Conservation (phyloP, 2,888 invertebrate genomes). For the Rhagonycha fulva region DNA sequence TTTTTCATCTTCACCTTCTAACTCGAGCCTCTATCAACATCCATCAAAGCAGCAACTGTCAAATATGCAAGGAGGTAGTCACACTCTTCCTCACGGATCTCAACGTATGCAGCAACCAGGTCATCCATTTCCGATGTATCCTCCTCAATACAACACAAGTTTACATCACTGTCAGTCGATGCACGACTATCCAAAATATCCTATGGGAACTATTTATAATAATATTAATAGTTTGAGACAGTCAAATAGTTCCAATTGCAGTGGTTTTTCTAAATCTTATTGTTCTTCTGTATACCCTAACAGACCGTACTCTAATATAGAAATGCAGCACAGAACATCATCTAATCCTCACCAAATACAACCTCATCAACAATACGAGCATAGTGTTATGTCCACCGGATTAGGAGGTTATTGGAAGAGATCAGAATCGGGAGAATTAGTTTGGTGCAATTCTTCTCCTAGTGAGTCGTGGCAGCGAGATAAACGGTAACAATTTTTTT, state of each 20-base stretch:
- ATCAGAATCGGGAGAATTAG: conserved; percentile 49
- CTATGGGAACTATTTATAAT: conserved; percentile 20
- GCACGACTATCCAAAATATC: conserved; percentile 31
- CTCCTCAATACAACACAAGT: conserved; percentile 28
- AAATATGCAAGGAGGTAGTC: conserved; percentile 19
- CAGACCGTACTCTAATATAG: conserved; percentile 23
- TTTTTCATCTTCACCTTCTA: conserved; percentile 33
- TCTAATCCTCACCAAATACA: conserved; percentile 51
- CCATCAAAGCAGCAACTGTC: conserved; percentile 24
- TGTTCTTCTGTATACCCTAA: conserved; percentile 30
- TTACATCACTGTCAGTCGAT: conserved; percentile 16
- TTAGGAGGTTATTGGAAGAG: conserved; percentile 54
- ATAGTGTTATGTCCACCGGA: conserved; percentile 46
- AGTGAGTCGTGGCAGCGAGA: conserved; percentile 50
- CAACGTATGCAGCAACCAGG: conserved; percentile 24
- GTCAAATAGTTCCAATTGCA: conserved; percentile 38
- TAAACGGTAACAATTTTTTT: conserved; percentile 43
- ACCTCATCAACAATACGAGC: conserved; percentile 54
- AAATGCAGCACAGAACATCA: conserved; percentile 27
- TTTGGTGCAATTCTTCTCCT: conserved; percentile 50
- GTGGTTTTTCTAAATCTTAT: conserved; percentile 38
- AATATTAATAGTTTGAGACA: conserved; percentile 33
- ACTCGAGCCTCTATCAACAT: conserved; percentile 34
- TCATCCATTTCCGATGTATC: conserved; percentile 28
- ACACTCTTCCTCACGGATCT: conserved; percentile 29